Percentiles rank a stretch among this genome's conserved stretches.
These are phyloP conservation scores for Acanthosoma haemorrhoidale DNA, from an alignment of 2,888 invertebrate genomes.

Conservation along the genomic window DNA sequence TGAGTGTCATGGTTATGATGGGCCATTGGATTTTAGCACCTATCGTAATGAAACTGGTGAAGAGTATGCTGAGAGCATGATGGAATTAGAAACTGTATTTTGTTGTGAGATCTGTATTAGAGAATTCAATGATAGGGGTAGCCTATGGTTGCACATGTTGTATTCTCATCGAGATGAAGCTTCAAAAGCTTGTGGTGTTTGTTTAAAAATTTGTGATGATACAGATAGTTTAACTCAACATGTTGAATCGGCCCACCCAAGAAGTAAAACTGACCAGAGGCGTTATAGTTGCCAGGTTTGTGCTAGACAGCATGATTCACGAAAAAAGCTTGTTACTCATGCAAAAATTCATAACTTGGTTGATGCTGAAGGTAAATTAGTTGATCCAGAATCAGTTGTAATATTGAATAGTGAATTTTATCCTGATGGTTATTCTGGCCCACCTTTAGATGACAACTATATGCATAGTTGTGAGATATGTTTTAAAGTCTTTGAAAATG, in stretches of 20 bases:
- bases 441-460: conserved; percentile 31
- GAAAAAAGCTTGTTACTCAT: conserved; percentile 52
- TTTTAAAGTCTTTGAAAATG: conserved; percentile 49
- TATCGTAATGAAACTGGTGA: conserved; percentile 42
- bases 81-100: conserved; percentile 49
- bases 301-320: conserved; percentile 54
- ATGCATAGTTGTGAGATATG: conserved; percentile 47
- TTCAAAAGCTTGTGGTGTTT: conserved; percentile 54
- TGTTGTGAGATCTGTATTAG: conserved; percentile 50
- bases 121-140: conserved; percentile 51
- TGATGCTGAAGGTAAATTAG: conserved; percentile 42
- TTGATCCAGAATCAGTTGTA: conserved; percentile 44
- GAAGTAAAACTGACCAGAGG: conserved; percentile 42
- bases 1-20: conserved; percentile 49
- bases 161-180: conserved; percentile 52
- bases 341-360: conserved; percentile 53
- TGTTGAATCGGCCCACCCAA: conserved; percentile 49
- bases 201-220: conserved; percentile 51
- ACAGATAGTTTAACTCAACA: conserved; percentile 51
- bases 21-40: conserved; percentile 29
- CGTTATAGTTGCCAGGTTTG: conserved; percentile 48
- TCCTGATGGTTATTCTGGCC: conserved; percentile 32
- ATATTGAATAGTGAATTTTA: conserved; percentile 42
- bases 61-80: conserved; percentile 44
- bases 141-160: conserved; percentile 53